Evolutionary conservation across 2,113 vertebrate species (phyloP).

Genomic region (Chelonoidis abingdonii): DNA sequence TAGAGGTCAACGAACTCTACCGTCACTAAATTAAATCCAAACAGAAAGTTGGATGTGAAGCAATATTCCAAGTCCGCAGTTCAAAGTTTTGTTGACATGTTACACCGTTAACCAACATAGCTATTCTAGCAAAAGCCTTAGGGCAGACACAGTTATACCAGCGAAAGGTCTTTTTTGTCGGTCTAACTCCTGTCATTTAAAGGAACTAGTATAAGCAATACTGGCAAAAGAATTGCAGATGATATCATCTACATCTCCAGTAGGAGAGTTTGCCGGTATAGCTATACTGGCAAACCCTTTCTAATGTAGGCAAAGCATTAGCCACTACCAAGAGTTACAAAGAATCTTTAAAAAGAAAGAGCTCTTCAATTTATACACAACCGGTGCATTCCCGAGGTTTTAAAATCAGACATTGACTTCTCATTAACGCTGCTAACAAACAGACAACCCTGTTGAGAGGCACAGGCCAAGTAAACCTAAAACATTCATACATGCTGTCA

Average conservation of each 20-base stretch:
- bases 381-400: neutral
- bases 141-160: neutral
- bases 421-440: neutral
- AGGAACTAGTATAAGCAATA: neutral
- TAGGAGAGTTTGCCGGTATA: neutral
- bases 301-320: neutral
- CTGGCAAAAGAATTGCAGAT: neutral
- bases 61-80: neutral
- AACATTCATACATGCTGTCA: accelerated
- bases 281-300: neutral
- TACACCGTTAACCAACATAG: neutral
- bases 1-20: neutral
- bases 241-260: neutral
- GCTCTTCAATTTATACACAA: neutral
- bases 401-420: neutral
- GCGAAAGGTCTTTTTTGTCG: too few relatives aligned
- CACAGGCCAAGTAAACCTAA: neutral
- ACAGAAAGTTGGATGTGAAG: neutral
- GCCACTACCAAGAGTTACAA: neutral
- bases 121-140: neutral
- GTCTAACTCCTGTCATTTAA: neutral
- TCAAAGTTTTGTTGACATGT: neutral
- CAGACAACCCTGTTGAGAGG: neutral
- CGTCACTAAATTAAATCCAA: neutral
- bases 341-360: neutral